Conservation (phyloP, 2,113 vertebrate species). For the Halcyon malimbica region DNA sequence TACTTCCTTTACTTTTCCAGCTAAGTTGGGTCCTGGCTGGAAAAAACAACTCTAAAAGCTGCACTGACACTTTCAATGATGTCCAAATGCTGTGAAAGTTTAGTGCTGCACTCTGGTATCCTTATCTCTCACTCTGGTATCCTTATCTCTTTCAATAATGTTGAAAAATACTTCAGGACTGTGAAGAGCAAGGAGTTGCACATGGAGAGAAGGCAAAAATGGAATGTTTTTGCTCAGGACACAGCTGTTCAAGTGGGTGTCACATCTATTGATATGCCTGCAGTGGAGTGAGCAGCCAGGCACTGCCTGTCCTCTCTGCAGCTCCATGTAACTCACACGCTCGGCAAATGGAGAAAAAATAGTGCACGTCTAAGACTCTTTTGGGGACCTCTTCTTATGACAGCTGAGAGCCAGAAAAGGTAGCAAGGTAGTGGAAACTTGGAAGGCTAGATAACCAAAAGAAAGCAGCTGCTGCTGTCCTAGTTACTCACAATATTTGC, state of each 20-base stretch:
- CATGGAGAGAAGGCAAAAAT: not conserved
- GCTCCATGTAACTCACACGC: accelerated
- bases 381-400: not conserved
- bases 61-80: not conserved
- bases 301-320: not conserved
- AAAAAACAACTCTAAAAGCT: not conserved
- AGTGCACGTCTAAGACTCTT: accelerated
- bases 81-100: not conserved
- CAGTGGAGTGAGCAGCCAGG: not conserved
- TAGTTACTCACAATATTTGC: not conserved
- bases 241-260: not conserved
- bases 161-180: not conserved
- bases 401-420: not conserved
- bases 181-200: not conserved
- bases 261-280: not conserved
- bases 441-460: not conserved
- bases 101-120: not conserved
- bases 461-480: not conserved
- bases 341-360: not conserved
- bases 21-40: not conserved
- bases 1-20: not conserved
- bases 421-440: not conserved
- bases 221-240: not conserved
- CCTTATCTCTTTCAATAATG: not conserved
- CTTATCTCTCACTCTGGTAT: not conserved